Evolutionary conservation across 2,113 vertebrate species (phyloP).

Genomic region (Melanotaenia duboulayi): DNA sequence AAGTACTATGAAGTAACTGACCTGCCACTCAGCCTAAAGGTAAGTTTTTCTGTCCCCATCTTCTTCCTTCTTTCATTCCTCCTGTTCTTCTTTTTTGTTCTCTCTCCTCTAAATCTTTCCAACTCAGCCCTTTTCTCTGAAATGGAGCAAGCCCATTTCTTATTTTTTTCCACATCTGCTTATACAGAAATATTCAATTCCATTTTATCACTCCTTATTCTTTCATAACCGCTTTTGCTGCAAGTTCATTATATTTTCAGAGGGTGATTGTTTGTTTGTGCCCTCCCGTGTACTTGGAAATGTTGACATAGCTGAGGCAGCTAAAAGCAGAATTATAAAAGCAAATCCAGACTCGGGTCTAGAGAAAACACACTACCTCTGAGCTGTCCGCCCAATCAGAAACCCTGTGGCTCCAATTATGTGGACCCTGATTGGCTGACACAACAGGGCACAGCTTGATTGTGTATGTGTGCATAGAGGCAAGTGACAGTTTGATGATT

Average conservation of each 20-base stretch:
- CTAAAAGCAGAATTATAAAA: slow-evolving; percentile 31
- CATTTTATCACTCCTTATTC: background rate
- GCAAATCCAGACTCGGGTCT: slow-evolving; percentile 37
- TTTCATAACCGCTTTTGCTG: background rate
- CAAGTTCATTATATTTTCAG: slow-evolving; percentile 3
- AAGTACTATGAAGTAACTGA: slow-evolving; percentile 37
- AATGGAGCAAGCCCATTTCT: background rate
- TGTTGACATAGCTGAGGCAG: slow-evolving; percentile 35
- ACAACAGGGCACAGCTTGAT: slow-evolving; percentile 22
- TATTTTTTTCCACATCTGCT: background rate
- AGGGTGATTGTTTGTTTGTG: slow-evolving; percentile 6
- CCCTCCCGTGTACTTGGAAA: slow-evolving; percentile 15
- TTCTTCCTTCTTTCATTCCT: background rate
- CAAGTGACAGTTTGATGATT: slow-evolving; percentile 42
- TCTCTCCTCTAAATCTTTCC: background rate
- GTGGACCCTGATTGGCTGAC: slow-evolving; percentile 55
- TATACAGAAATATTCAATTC: background rate
- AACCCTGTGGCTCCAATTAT: slow-evolving; percentile 45
- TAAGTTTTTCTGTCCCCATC: slow-evolving; percentile 11
- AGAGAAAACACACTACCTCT: slow-evolving; percentile 9
- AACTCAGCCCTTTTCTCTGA: background rate
- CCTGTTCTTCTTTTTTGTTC: background rate
- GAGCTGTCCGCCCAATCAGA: slow-evolving; percentile 42
- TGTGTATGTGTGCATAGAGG: background rate
- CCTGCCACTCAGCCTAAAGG: slow-evolving; percentile 44